Evolutionary conservation across 2,888 invertebrate species (phyloP).

Genomic region (Netelia fuscicornis): DNA sequence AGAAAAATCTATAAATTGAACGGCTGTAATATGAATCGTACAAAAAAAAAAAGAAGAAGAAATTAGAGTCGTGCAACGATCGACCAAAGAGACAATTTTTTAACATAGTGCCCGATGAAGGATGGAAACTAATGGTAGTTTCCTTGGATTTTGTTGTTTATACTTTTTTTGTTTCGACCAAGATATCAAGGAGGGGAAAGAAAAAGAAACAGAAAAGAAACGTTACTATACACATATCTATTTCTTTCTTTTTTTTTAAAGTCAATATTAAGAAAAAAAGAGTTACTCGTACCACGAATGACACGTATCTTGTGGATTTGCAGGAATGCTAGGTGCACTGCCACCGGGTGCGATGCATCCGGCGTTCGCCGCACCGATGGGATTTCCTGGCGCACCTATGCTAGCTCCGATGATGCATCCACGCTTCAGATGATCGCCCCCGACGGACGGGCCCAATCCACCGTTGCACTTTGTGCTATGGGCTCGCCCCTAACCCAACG

Average conservation of each 20-base stretch:
- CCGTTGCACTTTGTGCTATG: slow-evolving; percentile 87
- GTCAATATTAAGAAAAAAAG: background rate
- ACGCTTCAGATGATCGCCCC: slow-evolving; percentile 94
- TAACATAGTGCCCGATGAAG: slow-evolving; percentile 1
- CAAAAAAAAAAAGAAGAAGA: background rate
- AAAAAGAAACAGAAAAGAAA: background rate
- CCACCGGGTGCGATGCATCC: slow-evolving; percentile 86
- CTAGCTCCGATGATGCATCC: slow-evolving; percentile 92
- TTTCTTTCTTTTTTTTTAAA: background rate
- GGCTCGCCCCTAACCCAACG: slow-evolving; percentile 85
- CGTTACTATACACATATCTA: slow-evolving; percentile 12
- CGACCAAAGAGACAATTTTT: slow-evolving; percentile 8
- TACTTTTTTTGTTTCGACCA: slow-evolving; percentile 28
- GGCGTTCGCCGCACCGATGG: slow-evolving; percentile 86
- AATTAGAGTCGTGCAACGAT: background rate
- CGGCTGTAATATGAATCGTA: slow-evolving; percentile 5
- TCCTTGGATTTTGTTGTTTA: background rate
- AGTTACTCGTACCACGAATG: slow-evolving; percentile 30
- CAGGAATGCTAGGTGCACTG: slow-evolving; percentile 85
- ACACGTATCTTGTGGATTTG: slow-evolving; percentile 73
- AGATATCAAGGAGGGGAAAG: background rate
- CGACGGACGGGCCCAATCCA: slow-evolving; percentile 86
- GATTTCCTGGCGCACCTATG: slow-evolving; percentile 86
- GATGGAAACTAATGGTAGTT: background rate
- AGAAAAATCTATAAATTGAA: slow-evolving; percentile 53